Evolutionary conservation across 2,113 vertebrate species (phyloP), one percentile per base, ranked within the genome.

Genomic region (Bubo scandiacus): DNA sequence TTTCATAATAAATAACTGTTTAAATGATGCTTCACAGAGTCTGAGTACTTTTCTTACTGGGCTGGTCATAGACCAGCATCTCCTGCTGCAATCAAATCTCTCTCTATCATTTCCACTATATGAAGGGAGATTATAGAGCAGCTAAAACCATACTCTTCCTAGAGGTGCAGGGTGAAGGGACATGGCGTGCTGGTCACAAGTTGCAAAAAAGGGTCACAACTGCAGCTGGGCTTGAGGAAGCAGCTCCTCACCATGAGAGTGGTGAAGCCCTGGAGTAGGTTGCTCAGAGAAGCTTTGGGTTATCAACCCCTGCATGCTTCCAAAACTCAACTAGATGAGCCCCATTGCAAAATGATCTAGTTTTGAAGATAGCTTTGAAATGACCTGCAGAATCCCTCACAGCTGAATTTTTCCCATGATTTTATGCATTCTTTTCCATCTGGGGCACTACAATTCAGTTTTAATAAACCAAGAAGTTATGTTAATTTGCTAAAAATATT

Each of bases 131-230:
- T 63, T 20, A 34, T 9, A 45, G 5, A 79, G 23, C 42, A 62
- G 36, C 42, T 27, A 59, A 51, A 49, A 11, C 13, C 45, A 68
- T 32, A 52, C 2, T 51, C 21, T 70, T 82, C n/a, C 57, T 40
- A 43, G 59, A 45, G 40, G 14, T 25, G 7, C 12, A 57, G 19
- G 6, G 7, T 45, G 59, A 83, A 34, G 62, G 14, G 7, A 42
- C 0, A 0, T 18, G 15, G 19, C 66, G 12, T 4, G 4, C 17
- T 81, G 21, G 34, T 67, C 68, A 71, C 15, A 75, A 27, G 2
- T 13, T 83, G 15, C 38, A 58, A 15, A 19, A 19, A 45, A 20
- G 26, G 4, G 11, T 57, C 12, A 45, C 19, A 72, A 29, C 10
- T 30, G 38, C 21, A 73, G 30, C 23, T 16, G 43, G 30, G 11